phyloP scores from a whole-genome alignment of 2,113 vertebrate genomes.

The Chloroceryle aenea region DNA sequence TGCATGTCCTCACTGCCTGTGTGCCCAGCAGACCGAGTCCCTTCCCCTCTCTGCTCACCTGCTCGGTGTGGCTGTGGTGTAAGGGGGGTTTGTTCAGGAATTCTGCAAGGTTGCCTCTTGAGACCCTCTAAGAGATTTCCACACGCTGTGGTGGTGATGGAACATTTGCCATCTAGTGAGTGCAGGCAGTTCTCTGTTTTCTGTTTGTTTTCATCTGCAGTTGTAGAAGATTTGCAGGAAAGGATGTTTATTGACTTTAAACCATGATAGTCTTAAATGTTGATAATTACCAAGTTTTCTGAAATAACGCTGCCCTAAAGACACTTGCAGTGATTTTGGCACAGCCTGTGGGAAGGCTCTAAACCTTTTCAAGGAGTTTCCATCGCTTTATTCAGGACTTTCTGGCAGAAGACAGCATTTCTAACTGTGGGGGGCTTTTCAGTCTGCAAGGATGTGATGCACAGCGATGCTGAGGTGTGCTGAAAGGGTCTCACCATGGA shows the following conservation, averaged over 20 bases:
- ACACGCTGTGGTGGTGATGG: not conserved
- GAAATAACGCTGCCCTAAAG: not conserved
- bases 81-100: not conserved
- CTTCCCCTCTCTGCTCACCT: not conserved
- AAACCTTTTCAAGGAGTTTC: conserved; percentile 30
- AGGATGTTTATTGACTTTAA: not conserved
- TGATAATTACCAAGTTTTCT: not conserved
- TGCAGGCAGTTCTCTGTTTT: not conserved
- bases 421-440: not conserved
- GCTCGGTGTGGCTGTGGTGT: not conserved
- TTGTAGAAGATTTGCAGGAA: not conserved
- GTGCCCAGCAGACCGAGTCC: not conserved
- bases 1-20: not conserved
- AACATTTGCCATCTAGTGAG: not conserved
- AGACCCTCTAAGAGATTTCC: not conserved
- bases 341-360: conserved; percentile 43
- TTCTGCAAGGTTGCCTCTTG: not conserved
- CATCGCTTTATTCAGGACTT: conserved; percentile 27
- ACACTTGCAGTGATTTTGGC: conserved; percentile 11
- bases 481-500: not conserved
- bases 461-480: not conserved
- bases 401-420: not conserved
- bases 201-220: not conserved
- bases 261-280: not conserved
- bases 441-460: not conserved